Conservation (phyloP, 2,797 vertebrate genomes). For the Danio kyathit region DNA sequence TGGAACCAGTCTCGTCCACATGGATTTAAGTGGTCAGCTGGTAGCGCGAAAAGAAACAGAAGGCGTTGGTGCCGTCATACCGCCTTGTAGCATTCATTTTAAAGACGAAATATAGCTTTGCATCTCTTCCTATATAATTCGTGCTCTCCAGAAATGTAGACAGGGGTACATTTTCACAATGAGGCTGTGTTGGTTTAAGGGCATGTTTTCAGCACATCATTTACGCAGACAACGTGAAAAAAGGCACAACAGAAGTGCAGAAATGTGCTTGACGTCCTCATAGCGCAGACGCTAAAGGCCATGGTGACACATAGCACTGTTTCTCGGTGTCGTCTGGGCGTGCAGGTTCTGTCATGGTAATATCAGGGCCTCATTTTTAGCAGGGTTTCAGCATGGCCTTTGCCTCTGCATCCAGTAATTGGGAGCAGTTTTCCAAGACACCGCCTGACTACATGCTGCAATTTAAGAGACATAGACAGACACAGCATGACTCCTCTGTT, state of each 20-base stretch:
- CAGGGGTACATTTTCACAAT: too few species aligned
- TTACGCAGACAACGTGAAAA: slow-evolving; percentile 1
- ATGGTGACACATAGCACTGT: slow-evolving; percentile 19
- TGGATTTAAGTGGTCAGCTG: too few species aligned
- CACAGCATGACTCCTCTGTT: slow-evolving; percentile 23
- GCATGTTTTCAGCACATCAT: slow-evolving; percentile 1
- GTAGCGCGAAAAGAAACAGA: too few species aligned
- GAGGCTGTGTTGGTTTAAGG: background rate
- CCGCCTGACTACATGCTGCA: slow-evolving; percentile 26
- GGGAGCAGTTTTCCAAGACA: slow-evolving; percentile 45
- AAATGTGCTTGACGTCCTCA: slow-evolving; percentile 10
- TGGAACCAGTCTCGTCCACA: too few species aligned
- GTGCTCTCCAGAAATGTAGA: too few species aligned
- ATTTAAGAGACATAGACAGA: slow-evolving; percentile 36
- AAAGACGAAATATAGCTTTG: too few species aligned
- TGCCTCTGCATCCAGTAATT: slow-evolving; percentile 41
- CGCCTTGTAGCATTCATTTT: too few species aligned
- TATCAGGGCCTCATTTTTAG: slow-evolving; percentile 28
- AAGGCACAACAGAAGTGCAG: background rate
- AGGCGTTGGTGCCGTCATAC: too few species aligned
- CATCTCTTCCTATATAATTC: too few species aligned
- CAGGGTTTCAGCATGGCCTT: slow-evolving; percentile 23
- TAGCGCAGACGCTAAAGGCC: slow-evolving; percentile 27
- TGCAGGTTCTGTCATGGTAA: slow-evolving; percentile 25
- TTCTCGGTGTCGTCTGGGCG: slow-evolving; percentile 19